Conservation (phyloP, 2,797 vertebrate species). For the Eurystomus glaucurus region DNA sequence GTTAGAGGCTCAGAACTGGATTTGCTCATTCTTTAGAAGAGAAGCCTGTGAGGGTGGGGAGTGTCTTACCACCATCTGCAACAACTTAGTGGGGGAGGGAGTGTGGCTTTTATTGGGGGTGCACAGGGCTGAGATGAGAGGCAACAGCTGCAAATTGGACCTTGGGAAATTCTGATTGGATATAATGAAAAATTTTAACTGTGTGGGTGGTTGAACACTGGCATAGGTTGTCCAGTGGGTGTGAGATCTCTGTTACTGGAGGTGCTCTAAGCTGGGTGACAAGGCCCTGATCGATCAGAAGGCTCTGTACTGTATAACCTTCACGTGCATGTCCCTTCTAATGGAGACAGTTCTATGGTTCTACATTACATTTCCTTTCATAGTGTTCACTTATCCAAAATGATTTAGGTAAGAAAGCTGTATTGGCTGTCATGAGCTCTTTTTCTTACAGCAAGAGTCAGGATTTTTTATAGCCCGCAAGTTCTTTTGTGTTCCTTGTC, state of each 20-base stretch:
- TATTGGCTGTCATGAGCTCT: background rate
- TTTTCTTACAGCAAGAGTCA: background rate
- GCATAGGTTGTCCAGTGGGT: background rate
- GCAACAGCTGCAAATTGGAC: background rate
- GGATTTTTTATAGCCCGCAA: background rate
- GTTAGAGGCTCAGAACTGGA: background rate
- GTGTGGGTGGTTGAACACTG: background rate
- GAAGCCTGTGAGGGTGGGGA: background rate
- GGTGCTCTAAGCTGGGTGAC: background rate
- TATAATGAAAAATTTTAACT: background rate
- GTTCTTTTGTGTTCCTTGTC: background rate
- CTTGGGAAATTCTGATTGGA: background rate
- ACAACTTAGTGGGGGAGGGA: background rate
- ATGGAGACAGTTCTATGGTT: rapidly evolving
- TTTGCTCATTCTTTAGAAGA: background rate
- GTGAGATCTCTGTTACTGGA: background rate
- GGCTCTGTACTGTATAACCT: background rate
- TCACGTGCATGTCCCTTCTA: background rate
- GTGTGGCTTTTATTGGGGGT: background rate
- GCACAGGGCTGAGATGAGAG: background rate
- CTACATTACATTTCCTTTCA: background rate
- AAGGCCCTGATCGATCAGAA: background rate
- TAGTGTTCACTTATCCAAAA: background rate
- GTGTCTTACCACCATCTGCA: background rate
- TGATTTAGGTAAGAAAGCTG: background rate